Evolutionary conservation across 2,113 vertebrate species (phyloP).

Genomic region (Ceyx margarethae): DNA sequence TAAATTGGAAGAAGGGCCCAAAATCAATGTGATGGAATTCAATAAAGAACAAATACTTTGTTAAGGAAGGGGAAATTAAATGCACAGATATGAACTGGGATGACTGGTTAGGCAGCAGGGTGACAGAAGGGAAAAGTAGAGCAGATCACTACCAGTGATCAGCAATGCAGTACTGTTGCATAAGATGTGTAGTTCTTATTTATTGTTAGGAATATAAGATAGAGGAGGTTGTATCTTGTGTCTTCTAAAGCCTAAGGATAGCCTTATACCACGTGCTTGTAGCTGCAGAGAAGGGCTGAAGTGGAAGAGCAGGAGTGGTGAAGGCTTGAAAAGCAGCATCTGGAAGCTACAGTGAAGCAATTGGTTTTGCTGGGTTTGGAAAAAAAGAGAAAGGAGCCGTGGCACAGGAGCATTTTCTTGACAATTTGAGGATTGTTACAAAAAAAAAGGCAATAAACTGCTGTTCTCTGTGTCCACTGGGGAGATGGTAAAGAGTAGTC

Average conservation of each 20-base stretch:
- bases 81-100: background rate
- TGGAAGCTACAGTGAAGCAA: background rate
- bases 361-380: background rate
- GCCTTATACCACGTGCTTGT: background rate
- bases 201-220: background rate
- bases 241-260: background rate
- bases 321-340: background rate
- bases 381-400: background rate
- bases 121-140: background rate
- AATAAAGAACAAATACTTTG: background rate
- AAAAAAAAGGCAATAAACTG: background rate
- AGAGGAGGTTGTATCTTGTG: background rate
- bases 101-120: background rate
- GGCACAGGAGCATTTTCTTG: background rate
- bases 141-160: background rate
- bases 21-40: constrained; percentile 48
- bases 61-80: constrained; percentile 10
- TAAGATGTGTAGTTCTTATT: background rate
- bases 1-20: background rate
- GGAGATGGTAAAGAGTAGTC: background rate
- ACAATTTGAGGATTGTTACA: background rate
- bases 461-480: background rate
- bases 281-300: background rate
- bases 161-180: background rate
- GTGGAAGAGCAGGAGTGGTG: background rate